phyloP scores from a whole-genome alignment of 2,113 vertebrate species.

The Paedocypris sp. region DNA sequence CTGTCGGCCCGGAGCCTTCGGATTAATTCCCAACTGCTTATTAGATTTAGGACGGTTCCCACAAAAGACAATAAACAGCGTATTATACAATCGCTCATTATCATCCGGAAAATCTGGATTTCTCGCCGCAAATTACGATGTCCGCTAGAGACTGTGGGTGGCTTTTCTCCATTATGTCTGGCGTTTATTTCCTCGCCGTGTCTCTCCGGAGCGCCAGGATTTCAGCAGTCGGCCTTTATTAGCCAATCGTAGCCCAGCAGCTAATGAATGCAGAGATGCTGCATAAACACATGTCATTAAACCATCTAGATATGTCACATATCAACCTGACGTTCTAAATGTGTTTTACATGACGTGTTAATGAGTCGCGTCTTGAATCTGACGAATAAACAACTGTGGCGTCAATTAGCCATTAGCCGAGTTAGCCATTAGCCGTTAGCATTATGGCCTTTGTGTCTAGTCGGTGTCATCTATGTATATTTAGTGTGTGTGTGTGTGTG shows the following conservation, averaged over 20 bases:
- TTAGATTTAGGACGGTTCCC: background rate
- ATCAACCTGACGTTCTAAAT: slow-evolving; percentile 22
- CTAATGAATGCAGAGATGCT: background rate
- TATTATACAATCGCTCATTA: background rate
- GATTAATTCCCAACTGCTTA: background rate
- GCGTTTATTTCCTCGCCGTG: slow-evolving; percentile 3
- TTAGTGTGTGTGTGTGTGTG: too few species aligned
- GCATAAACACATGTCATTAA: slow-evolving; percentile 19
- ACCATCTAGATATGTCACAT: slow-evolving; percentile 22
- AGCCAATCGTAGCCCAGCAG: background rate
- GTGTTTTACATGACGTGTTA: background rate
- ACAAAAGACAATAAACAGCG: background rate
- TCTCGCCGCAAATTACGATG: background rate
- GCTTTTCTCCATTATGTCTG: too few species aligned
- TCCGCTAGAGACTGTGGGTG: background rate
- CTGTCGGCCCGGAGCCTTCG: background rate
- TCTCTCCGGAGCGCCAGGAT: background rate
- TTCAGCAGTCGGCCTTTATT: slow-evolving; percentile 3
- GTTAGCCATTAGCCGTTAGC: too few species aligned
- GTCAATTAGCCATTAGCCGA: too few species aligned
- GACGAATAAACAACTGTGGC: too few species aligned
- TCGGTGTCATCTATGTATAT: too few species aligned
- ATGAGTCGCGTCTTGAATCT: slow-evolving; percentile 5
- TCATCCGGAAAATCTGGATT: background rate
- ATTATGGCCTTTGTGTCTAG: too few species aligned